Evolutionary conservation across 2,113 vertebrate genomes (phyloP), one percentile per base, ranked within the genome.

Genomic region (Clarias magur): DNA sequence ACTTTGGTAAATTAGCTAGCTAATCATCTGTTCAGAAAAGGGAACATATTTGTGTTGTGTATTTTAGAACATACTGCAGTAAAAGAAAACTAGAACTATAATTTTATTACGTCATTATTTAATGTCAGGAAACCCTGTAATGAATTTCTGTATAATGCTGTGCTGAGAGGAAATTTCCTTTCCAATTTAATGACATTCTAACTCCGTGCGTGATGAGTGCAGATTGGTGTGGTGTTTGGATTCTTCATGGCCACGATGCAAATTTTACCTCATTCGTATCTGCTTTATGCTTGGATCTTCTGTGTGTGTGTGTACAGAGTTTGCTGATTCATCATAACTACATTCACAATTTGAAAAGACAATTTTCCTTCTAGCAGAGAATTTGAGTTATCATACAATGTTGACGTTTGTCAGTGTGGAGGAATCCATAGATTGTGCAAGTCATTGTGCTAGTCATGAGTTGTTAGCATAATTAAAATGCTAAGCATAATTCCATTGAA

Each of bases 21-120:
- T 76, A 54, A 76, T 76, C 23, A 76, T 54, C 42, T 79, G n/a
- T 56, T 79, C 7, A 17, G 53, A 16, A 79, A 79, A 27, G 75
- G 25, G 75, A 79, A 54, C 23, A 79, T 79, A 79, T 79, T 79
- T 56, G 53, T 56, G 56, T 56, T 27, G 13, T 16, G 75, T 79
- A 53, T 79, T 53, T 76, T 53, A 19, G 38, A 73, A 42, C 38
- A 73, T 12, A 75, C 1, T 53, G 19, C 10, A 75, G 38, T 75
- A 48, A 48, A 38, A 38, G 19, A 72, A 70, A 70, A 68, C 16
- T 2, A 2, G 3, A 70, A 76, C 13, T 1, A 21, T 15, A 42
- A 19, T 42, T 76, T 25, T 79, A 57, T 6, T 1, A 17, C 57
- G 27, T 27, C 9, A 19, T 57, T 57, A 57, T 56, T 79, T 57